Evolutionary conservation across 2,113 vertebrate genomes (phyloP).

Genomic region (Jaculus jaculus): DNA sequence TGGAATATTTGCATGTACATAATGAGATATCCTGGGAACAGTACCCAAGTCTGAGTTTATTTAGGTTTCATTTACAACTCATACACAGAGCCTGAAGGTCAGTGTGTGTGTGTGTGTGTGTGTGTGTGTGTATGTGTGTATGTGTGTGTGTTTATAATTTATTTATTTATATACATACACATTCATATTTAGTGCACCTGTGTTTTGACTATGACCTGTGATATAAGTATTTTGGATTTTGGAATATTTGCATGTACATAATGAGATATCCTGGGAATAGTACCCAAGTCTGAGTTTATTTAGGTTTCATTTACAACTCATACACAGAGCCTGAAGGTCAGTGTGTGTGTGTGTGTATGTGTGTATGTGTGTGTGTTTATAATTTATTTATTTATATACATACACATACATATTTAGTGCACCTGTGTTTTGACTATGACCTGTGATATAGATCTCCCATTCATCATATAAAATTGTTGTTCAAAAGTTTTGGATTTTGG

Average conservation of each 20-base stretch:
- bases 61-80: neutral
- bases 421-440: neutral
- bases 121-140: too few relatives aligned
- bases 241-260: neutral
- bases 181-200: too few relatives aligned
- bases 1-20: neutral
- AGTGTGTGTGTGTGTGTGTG: too few relatives aligned
- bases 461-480: neutral
- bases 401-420: neutral
- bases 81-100: neutral
- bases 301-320: neutral
- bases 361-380: too few relatives aligned
- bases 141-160: too few relatives aligned
- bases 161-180: too few relatives aligned
- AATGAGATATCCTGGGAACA: neutral
- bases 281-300: neutral
- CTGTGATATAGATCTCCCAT: neutral
- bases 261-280: neutral
- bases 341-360: too few relatives aligned
- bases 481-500: neutral
- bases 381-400: neutral
- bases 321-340: neutral
- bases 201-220: too few relatives aligned
- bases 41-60: neutral
- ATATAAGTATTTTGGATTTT: conserved; percentile 20